Conservation (phyloP, 2,888 invertebrate genomes). For the Drosophila meridionalis region DNA sequence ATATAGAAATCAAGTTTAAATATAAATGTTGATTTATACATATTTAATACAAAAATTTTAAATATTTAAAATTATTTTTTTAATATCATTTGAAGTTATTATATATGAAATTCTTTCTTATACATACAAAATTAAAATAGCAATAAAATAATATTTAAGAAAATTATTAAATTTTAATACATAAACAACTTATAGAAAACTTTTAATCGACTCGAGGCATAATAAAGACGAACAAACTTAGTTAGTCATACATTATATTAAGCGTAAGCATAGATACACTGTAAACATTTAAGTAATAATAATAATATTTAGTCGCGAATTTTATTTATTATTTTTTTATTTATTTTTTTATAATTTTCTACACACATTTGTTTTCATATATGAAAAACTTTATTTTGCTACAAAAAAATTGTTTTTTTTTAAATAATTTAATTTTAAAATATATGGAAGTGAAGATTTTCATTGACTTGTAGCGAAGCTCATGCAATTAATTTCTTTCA, state of each 20-base stretch:
- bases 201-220: background rate
- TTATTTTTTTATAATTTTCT: too few species aligned
- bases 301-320: too few species aligned
- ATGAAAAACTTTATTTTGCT: too few species aligned
- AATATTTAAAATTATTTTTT: background rate
- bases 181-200: background rate
- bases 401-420: background rate
- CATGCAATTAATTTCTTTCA: background rate
- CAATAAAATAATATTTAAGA: too few species aligned
- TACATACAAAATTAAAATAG: background rate
- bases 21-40: background rate
- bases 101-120: background rate
- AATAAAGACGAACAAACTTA: background rate
- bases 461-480: too few species aligned
- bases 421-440: background rate
- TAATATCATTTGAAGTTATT: background rate
- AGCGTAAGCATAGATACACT: background rate
- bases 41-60: background rate
- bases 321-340: too few species aligned
- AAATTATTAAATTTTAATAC: too few species aligned
- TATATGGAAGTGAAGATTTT: background rate
- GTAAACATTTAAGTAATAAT: background rate
- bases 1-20: background rate
- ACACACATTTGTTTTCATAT: too few species aligned
- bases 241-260: background rate